Conservation (phyloP, 1,140 invertebrate species). For the Macrobrachium rosenbergii region DNA sequence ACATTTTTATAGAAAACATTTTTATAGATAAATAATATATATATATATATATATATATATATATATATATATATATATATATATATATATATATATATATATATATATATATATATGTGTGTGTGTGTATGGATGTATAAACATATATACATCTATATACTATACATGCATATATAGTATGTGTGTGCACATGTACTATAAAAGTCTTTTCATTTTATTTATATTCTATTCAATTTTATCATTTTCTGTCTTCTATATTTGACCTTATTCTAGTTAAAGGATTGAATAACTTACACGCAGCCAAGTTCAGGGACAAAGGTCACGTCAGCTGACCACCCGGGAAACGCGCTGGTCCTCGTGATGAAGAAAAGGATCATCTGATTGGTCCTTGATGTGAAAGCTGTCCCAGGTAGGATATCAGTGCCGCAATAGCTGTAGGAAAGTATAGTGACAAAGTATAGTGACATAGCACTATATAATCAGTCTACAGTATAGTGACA, state of each 20-base stretch:
- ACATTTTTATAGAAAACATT: too few species aligned
- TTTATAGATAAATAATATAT: neutral
- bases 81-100: neutral
- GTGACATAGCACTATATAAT: too few species aligned
- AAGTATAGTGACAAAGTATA: neutral
- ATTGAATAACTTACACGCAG: neutral
- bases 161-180: neutral
- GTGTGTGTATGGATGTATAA: neutral
- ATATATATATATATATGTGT: neutral
- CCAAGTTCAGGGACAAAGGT: neutral
- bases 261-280: too few species aligned
- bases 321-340: conserved; percentile 26
- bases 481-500: too few species aligned
- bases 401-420: conserved; percentile 16
- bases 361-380: conserved; percentile 28
- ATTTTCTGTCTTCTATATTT: too few species aligned
- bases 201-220: neutral
- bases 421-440: conserved; percentile 30
- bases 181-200: too few species aligned
- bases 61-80: neutral
- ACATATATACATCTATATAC: neutral
- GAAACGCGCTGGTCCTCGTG: conserved; percentile 12
- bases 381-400: neutral
- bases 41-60: conserved; percentile 13
- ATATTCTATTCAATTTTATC: too few species aligned